Evolutionary conservation across 2,113 vertebrate species (phyloP).

Genomic region (Thunnus maccoyii): DNA sequence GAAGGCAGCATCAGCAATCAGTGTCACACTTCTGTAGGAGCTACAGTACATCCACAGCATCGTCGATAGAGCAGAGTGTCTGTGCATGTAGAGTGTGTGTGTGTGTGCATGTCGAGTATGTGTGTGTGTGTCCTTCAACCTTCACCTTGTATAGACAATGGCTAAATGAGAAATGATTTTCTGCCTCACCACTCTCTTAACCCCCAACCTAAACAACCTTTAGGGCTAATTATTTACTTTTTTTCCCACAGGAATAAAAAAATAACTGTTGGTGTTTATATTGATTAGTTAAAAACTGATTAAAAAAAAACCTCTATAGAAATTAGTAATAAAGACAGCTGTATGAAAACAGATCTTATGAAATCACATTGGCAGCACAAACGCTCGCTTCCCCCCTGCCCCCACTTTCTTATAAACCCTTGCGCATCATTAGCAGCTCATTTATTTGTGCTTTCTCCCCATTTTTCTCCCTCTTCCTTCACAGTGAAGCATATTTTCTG

Average conservation of each 20-base stretch:
- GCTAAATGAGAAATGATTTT: conserved; percentile 70
- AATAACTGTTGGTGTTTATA: no score
- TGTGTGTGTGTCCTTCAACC: conserved; percentile 54
- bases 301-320: background rate
- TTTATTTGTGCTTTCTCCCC: background rate
- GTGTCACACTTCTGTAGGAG: conserved; percentile 52
- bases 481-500: background rate
- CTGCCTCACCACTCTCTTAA: conserved; percentile 65
- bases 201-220: conserved; percentile 32
- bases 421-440: background rate
- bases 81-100: conserved; percentile 30
- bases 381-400: background rate
- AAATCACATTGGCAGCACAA: background rate
- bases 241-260: background rate
- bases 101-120: conserved; percentile 11
- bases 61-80: conserved; percentile 18
- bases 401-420: background rate
- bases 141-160: conserved; percentile 63
- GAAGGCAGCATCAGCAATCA: conserved; percentile 61
- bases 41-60: conserved; percentile 28
- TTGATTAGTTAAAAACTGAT: background rate
- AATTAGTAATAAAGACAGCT: background rate
- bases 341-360: background rate
- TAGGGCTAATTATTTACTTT: conserved; percentile 27
- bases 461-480: background rate